These are phyloP conservation scores for Molanna angustata DNA, from an alignment of 2,888 invertebrate species.

Conservation along the genomic window DNA sequence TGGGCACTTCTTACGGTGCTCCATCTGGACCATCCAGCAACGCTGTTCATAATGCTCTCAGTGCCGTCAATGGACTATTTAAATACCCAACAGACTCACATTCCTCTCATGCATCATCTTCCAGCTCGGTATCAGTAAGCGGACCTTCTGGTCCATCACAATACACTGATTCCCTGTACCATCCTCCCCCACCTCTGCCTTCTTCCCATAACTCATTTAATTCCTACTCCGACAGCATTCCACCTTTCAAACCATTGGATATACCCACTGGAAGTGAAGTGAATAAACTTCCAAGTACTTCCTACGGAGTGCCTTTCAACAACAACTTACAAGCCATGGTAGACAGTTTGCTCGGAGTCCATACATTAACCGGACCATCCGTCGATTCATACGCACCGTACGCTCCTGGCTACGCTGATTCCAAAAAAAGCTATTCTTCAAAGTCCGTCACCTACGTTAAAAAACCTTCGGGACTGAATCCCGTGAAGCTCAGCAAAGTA, in stretches of 20 bases:
- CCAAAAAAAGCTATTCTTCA: conserved; percentile 7
- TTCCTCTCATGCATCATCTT: conserved; percentile 5
- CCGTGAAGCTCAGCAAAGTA: conserved; percentile 24
- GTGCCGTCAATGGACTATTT: conserved; percentile 47
- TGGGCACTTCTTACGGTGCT: conserved; percentile 37
- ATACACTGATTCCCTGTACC: no score
- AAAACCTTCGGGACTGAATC: conserved; percentile 14
- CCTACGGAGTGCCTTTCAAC: conserved; percentile 21
- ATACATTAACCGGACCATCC: neutral
- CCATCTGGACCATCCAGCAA: conserved; percentile 40
- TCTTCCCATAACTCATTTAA: conserved; percentile 37
- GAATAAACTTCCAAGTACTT: conserved; percentile 9
- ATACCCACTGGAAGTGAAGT: conserved; percentile 1
- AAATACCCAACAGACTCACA: neutral
- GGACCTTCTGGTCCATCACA: no score
- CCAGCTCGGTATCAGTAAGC: neutral
- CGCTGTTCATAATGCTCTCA: conserved; percentile 46
- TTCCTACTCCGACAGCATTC: conserved; percentile 35
- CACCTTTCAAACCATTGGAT: conserved; percentile 27
- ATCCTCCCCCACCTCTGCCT: conserved; percentile 44
- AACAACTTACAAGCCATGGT: conserved; percentile 25
- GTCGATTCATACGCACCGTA: neutral
- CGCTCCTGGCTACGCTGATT: neutral
- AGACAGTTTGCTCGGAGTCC: conserved; percentile 20
- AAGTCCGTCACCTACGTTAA: conserved; percentile 3